phyloP scores from a whole-genome alignment of 2,113 vertebrate species.

The Phasianus colchicus region DNA sequence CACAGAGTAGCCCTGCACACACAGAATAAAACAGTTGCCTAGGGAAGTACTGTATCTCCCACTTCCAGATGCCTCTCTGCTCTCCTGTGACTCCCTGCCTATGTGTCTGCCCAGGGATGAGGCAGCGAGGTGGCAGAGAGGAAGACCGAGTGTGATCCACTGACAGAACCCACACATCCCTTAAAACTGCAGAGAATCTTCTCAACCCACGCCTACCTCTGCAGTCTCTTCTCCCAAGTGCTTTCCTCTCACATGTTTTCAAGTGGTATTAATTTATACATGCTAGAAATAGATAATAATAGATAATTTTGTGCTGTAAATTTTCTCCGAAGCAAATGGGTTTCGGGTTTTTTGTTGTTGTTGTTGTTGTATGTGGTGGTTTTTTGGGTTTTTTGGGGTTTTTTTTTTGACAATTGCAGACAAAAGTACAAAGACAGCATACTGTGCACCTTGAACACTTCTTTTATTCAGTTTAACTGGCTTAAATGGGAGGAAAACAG shows the following conservation, averaged over 20 bases:
- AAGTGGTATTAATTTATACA: not conserved
- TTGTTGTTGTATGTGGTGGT: too few relatives aligned
- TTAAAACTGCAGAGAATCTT: not conserved
- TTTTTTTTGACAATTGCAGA: not conserved
- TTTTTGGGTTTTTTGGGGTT: too few relatives aligned
- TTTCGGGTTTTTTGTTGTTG: too few relatives aligned
- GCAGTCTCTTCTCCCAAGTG: not conserved
- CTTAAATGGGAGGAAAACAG: not conserved
- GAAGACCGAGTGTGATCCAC: not conserved
- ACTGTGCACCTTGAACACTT: not conserved
- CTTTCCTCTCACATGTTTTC: not conserved
- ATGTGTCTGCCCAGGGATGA: not conserved
- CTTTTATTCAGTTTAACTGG: not conserved
- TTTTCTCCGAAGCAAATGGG: not conserved
- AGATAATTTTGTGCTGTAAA: not conserved
- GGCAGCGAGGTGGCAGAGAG: not conserved
- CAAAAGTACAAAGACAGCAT: not conserved
- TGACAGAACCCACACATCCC: fast-evolving
- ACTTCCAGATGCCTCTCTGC: not conserved
- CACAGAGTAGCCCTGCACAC: not conserved
- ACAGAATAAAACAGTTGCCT: fast-evolving
- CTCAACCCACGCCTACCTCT: fast-evolving
- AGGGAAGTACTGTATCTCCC: not conserved
- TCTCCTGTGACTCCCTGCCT: not conserved
- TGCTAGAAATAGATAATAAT: not conserved